Evolutionary conservation across 2,797 vertebrate genomes (phyloP), one percentile per base, ranked within the genome.

Genomic region (Periparus ater): DNA sequence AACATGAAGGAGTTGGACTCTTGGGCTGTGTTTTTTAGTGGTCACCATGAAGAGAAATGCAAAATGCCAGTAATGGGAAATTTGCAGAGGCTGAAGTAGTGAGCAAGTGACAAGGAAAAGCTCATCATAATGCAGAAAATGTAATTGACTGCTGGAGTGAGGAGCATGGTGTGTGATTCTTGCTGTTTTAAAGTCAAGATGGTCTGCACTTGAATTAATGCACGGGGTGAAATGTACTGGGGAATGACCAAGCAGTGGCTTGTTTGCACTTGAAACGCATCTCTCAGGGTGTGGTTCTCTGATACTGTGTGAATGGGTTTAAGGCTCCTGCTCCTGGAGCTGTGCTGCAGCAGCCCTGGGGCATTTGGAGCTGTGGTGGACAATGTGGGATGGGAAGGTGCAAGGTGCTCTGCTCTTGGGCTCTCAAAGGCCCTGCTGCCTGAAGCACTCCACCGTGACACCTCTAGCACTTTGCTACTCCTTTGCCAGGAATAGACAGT

Each of bases 261-360:
- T 95, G 91, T 91, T 95, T 91, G 91, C 79, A 18, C 75, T 91
- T 88, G 93, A 93, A 89, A 63, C 0, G 6, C 68, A 63, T 80
- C 67, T 80, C 67, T 83, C 25, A 44, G 88, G 91, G 85, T 63
- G 93, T 89, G 93, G 78, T 79, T 79, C 63, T 65, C 21, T 66
- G 82, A 57, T 82, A 30, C 0, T 8, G 19, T 2, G 3, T 32
- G 60, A 42, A 55, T 78, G 74, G 47, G 11, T 88, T 4, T 62
- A 79, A 36, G 36, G 72, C 42, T 76, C 8, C 53, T 32, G 16
- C 58, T 82, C 29, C 27, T 44, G 48, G 48, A 54, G 30, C 61
- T 58, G 36, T 30, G n/a, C 42, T 74, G 36, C 47, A 38, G 48
- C 30, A 58, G 60, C 66, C 50, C 14, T 3, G 7, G 23, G 55